Evolutionary conservation across 1,140 invertebrate genomes (phyloP), one percentile per base, ranked within the genome.

Genomic region (Lepidurus arcticus): DNA sequence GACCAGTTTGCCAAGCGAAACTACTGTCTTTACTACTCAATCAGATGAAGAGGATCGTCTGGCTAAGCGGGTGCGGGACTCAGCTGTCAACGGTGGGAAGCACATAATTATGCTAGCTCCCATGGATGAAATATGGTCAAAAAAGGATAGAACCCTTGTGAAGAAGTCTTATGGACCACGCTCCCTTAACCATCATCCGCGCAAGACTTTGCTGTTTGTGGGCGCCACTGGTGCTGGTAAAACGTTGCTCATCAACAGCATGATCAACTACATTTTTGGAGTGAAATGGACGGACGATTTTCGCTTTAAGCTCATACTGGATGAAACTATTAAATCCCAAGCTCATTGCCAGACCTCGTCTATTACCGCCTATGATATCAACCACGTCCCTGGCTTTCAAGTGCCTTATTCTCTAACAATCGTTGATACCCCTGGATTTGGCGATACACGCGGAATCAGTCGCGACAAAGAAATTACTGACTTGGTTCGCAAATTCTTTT

Each of bases 341-440:
- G 74, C 75, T 34, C 74, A 78, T 26, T 77, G 77, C 16, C 77
- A 78, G 53, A 78, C 77, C 4, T 24, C n/a, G 8, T 8, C 10
- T 1, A 77, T 78, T n/a, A 78, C 77, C 10, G 73, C 73, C 43
- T 78, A 78, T 47, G 73, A 73, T 8, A n/a, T 78, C 24, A 5
- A 42, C 16, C 8, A 47, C 21, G 13, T 11, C 1, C n/a, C 44
- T 9, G 77, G 77, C 4, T 73, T 43, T 21, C 34, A 42, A 8
- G 9, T 78, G 9, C 75, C 75, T 11, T 78, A 78, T n/a, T 42
- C 24, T 1, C 74, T 78, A 13, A 78, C 77, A 1, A 42, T 78
- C 77, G 73, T 78, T 1, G 77, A 78, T n/a, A 78, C 77, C 11
- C 77, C 77, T 1, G 77, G 77, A 2, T 78, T 26, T 21, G 77